Conservation (phyloP, 2,888 invertebrate species). For the Aporophyla lueneburgensis region DNA sequence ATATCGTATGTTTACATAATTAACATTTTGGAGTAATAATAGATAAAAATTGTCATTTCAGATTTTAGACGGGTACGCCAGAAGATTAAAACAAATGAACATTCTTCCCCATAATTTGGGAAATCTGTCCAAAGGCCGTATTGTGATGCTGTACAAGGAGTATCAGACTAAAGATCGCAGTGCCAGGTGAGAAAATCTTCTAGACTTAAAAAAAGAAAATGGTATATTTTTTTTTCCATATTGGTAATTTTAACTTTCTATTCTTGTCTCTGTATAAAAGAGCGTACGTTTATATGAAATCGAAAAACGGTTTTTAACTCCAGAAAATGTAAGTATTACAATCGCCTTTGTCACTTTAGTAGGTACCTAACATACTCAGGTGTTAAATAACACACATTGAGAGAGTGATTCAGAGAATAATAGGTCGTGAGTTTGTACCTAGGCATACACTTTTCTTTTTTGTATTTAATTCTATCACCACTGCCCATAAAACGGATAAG, state of each 20-base stretch:
- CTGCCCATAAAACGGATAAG: too few relatives aligned
- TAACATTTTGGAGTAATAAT: neutral
- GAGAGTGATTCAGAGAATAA: too few relatives aligned
- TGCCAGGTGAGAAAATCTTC: constrained; percentile 74
- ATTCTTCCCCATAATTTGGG: constrained; percentile 91
- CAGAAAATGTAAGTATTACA: too few relatives aligned
- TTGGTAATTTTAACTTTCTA: neutral
- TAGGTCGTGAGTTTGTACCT: too few relatives aligned
- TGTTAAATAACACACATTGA: too few relatives aligned
- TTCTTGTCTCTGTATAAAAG: too few relatives aligned
- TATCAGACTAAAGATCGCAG: constrained; percentile 87
- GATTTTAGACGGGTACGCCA: constrained; percentile 92
- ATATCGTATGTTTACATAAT: neutral
- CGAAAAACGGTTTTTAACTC: too few relatives aligned
- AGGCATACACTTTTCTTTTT: too few relatives aligned
- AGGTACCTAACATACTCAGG: too few relatives aligned
- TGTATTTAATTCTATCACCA: too few relatives aligned
- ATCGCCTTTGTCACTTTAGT: too few relatives aligned
- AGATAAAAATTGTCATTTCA: constrained; percentile 68
- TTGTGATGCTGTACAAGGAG: constrained; percentile 91
- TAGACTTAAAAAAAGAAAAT: neutral
- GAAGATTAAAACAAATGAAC: constrained; percentile 91
- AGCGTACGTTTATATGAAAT: too few relatives aligned
- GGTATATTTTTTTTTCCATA: neutral
- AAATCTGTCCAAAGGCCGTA: constrained; percentile 91